Percentiles rank a stretch among this genome's conserved stretches.
These are phyloP conservation scores for Thryonomys swinderianus DNA, from an alignment of 2,113 vertebrate species.

Conservation along the genomic window DNA sequence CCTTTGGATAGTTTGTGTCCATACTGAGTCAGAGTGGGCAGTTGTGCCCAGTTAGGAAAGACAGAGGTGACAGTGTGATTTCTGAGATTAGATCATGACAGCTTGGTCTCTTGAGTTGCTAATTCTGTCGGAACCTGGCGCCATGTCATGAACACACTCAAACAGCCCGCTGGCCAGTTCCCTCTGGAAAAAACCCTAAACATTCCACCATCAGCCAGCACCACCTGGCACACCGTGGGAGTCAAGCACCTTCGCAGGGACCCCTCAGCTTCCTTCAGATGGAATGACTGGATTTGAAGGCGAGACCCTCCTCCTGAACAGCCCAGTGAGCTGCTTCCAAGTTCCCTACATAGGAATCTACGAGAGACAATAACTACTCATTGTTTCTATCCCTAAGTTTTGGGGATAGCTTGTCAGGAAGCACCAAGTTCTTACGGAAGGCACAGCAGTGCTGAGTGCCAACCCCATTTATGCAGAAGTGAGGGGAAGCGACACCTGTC, in stretches of 20 bases:
- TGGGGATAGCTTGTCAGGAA: neutral
- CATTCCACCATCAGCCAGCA: neutral
- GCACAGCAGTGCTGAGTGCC: neutral
- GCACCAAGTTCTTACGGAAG: neutral
- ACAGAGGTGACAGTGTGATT: neutral
- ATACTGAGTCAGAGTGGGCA: neutral
- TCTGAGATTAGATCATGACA: neutral
- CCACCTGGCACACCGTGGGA: neutral
- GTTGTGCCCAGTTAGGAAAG: neutral
- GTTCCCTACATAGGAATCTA: neutral
- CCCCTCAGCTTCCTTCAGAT: neutral
- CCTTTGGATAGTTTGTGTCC: neutral
- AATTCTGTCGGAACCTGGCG: neutral
- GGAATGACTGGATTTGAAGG: neutral
- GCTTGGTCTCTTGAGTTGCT: slow-evolving; percentile 3
- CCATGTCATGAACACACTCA: neutral
- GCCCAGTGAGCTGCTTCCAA: neutral
- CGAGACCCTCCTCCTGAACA: neutral
- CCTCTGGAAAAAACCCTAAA: neutral
- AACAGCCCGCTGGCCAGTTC: neutral
- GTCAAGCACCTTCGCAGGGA: neutral
- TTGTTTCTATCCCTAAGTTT: neutral
- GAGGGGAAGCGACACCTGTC: neutral
- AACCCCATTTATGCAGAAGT: neutral
- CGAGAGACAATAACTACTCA: neutral